Conservation (phyloP, 2,113 vertebrate genomes). For the Galemys pyrenaicus region DNA sequence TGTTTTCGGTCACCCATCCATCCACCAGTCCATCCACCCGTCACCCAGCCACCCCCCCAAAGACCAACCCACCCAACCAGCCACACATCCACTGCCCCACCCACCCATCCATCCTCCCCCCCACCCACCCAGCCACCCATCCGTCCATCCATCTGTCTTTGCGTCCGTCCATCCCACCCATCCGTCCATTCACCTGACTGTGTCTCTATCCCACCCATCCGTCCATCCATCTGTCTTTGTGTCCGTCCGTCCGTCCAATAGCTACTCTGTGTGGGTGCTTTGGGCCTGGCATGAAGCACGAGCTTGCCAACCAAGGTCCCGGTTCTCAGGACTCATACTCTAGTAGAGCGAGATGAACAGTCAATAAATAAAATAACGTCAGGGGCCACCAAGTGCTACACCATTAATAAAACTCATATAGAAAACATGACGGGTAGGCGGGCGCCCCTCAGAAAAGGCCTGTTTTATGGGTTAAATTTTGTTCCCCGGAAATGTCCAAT, state of each 20-base stretch:
- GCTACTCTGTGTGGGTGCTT: fast-evolving
- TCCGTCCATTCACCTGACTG: background rate
- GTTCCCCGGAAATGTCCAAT: too few relatives aligned
- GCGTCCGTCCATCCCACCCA: background rate
- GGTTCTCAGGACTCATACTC: background rate
- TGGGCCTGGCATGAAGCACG: background rate
- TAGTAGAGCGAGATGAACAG: background rate
- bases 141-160: background rate
- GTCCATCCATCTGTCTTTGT: background rate
- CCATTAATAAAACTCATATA: background rate
- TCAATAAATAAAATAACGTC: background rate
- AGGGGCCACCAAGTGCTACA: background rate
- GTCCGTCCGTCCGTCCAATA: fast-evolving
- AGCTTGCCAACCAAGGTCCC: background rate
- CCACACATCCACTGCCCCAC: background rate
- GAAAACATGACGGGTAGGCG: background rate
- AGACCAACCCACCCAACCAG: background rate
- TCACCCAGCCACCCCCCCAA: background rate
- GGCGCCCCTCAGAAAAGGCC: background rate
- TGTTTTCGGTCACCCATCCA: background rate
- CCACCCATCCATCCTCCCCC: background rate
- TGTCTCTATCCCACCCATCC: background rate
- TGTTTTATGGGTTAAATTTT: background rate
- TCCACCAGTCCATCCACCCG: background rate
- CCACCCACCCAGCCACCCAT: background rate